Percentiles rank a stretch among this genome's conserved stretches.
These are phyloP conservation scores for Cetoscarus ocellatus DNA, from an alignment of 2,797 vertebrate genomes.

Conservation along the genomic window DNA sequence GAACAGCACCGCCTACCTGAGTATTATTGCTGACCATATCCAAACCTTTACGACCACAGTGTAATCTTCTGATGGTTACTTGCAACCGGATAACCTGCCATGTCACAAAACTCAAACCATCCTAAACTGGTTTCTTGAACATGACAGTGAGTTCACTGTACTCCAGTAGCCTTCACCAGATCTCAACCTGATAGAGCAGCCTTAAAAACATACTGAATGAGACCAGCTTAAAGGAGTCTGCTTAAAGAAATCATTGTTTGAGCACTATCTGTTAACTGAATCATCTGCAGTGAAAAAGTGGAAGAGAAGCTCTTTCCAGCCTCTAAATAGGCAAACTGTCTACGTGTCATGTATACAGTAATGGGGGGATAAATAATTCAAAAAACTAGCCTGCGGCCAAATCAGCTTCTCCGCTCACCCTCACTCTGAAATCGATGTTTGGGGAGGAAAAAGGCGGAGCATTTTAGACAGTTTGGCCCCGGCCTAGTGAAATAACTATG, in stretches of 20 bases:
- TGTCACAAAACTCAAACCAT: no score
- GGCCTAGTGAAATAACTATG: constrained; percentile 45
- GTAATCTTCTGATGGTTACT: no score
- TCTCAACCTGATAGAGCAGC: not conserved
- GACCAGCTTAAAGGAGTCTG: no score
- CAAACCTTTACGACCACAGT: no score
- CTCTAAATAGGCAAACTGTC: constrained; percentile 62
- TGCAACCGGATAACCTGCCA: no score
- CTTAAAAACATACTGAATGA: not conserved
- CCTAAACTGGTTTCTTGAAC: no score
- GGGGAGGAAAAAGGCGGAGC: constrained; percentile 47
- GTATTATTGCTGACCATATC: no score
- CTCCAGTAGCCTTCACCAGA: not conserved
- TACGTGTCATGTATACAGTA: constrained; percentile 74
- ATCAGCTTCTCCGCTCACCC: constrained; percentile 61
- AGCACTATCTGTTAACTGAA: constrained; percentile 22
- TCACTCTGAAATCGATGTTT: constrained; percentile 66
- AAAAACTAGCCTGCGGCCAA: constrained; percentile 67
- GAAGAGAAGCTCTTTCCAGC: constrained; percentile 47
- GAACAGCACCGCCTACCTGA: no score
- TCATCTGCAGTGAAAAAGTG: constrained; percentile 30
- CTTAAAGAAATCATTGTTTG: constrained; percentile 16
- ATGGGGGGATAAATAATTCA: constrained; percentile 78
- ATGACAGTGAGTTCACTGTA: no score
- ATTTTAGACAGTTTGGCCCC: constrained; percentile 47